Percentiles rank a stretch among this genome's conserved stretches.
phyloP scores from a whole-genome alignment of 2,888 invertebrate species.

The Luperina nickerlii region DNA sequence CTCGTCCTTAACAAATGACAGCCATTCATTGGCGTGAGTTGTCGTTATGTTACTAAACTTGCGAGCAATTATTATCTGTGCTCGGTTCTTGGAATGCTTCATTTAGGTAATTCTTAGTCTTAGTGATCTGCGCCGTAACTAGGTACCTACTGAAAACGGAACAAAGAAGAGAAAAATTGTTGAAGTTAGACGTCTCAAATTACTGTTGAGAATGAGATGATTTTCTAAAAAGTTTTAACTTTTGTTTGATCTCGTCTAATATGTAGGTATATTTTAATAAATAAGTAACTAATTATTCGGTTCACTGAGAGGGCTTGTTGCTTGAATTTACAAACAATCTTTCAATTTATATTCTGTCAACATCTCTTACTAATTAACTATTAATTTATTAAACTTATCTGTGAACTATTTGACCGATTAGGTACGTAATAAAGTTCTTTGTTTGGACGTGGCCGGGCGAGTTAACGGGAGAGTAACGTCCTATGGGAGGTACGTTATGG shows the following conservation, averaged over 20 bases:
- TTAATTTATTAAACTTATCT: slow-evolving; percentile 41
- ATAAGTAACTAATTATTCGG: background rate
- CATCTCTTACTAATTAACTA: slow-evolving; percentile 30
- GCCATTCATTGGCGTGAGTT: slow-evolving; percentile 67
- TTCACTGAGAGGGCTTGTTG: background rate
- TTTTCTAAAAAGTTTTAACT: background rate
- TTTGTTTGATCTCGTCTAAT: background rate
- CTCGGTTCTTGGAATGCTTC: slow-evolving; percentile 63
- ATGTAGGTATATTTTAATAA: background rate
- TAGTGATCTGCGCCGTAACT: slow-evolving; percentile 23
- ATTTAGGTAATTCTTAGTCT: slow-evolving; percentile 48
- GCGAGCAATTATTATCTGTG: slow-evolving; percentile 69
- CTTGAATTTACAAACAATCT: slow-evolving; percentile 30
- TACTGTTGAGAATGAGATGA: background rate
- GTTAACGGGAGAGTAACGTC: slow-evolving; percentile 73
- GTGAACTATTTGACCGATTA: slow-evolving; percentile 49
- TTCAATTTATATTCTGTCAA: background rate
- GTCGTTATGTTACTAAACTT: slow-evolving; percentile 67
- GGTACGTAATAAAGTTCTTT: slow-evolving; percentile 54
- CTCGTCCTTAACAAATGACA: slow-evolving; percentile 70
- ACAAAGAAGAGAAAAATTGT: slow-evolving; percentile 1
- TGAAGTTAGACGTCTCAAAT: background rate
- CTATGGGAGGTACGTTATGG: slow-evolving; percentile 70
- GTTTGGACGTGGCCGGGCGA: slow-evolving; percentile 56
- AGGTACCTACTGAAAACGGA: slow-evolving; percentile 15